Evolutionary conservation across 2,113 vertebrate genomes (phyloP).

Genomic region (Bujurquina vittata): DNA sequence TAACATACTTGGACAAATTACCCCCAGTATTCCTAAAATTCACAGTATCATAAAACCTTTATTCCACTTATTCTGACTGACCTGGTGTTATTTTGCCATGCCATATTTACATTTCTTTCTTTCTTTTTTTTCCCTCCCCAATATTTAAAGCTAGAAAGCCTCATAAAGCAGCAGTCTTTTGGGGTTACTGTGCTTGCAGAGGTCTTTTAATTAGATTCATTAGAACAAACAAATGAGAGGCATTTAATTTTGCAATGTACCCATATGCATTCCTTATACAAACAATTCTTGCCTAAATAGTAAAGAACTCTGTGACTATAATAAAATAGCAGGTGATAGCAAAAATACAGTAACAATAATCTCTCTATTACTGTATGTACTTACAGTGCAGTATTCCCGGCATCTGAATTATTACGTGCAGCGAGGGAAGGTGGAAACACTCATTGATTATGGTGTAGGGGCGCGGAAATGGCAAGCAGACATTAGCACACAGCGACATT

Average conservation of each 20-base stretch:
- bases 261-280: neutral
- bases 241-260: neutral
- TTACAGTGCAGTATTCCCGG: slow-evolving; percentile 53
- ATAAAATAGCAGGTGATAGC: neutral
- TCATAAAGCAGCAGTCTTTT: neutral
- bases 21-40: neutral
- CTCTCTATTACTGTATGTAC: slow-evolving; percentile 24
- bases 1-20: neutral
- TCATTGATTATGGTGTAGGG: slow-evolving; percentile 86
- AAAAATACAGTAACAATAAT: slow-evolving; percentile 4
- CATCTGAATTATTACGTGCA: slow-evolving; percentile 81
- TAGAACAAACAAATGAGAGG: neutral
- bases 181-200: neutral
- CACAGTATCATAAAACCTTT: neutral
- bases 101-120: neutral
- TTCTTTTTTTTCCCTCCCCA: neutral
- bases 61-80: neutral
- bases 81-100: neutral
- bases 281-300: neutral
- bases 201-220: slow-evolving; percentile 3
- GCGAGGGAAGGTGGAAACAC: slow-evolving; percentile 81
- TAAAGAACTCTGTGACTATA: neutral
- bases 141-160: neutral
- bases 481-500: slow-evolving; percentile 88
- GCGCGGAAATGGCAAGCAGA: slow-evolving; percentile 89